Evolutionary conservation across 2,113 vertebrate species (phyloP).

Genomic region (Willisornis vidua): DNA sequence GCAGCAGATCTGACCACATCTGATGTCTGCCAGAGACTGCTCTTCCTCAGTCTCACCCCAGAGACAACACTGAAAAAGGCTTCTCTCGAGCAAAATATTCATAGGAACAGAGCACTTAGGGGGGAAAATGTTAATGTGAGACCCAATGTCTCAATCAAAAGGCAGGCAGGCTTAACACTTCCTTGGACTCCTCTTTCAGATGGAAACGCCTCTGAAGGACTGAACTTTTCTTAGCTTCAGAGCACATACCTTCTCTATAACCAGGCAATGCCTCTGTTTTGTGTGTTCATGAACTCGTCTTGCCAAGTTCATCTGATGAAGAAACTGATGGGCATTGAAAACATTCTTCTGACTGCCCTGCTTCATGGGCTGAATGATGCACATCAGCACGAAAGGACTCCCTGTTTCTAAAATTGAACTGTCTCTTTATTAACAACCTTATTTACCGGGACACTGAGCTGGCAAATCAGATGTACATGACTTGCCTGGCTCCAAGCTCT

Average conservation of each 20-base stretch:
- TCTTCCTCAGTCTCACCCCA: not conserved
- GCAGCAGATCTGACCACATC: not conserved
- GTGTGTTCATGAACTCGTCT: not conserved
- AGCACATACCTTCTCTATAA: not conserved
- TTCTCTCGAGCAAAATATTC: not conserved
- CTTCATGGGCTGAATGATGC: not conserved
- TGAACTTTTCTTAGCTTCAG: not conserved
- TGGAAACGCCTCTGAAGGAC: not conserved
- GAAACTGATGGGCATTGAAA: not conserved
- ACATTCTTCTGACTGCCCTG: not conserved
- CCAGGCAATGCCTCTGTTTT: not conserved
- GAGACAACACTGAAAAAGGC: not conserved
- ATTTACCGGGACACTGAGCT: not conserved
- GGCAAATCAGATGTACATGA: not conserved
- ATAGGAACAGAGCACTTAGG: not conserved
- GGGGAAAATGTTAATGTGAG: not conserved
- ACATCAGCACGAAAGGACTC: not conserved
- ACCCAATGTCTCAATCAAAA: not conserved
- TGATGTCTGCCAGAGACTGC: not conserved
- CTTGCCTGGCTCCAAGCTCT: slow-evolving; percentile 1
- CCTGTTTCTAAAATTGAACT: slow-evolving; percentile 34
- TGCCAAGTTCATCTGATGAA: not conserved
- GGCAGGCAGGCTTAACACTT: not conserved
- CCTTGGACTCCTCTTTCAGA: not conserved
- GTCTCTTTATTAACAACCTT: not conserved